Conservation (phyloP, 1,140 invertebrate species). For the Magallana gigas region DNA sequence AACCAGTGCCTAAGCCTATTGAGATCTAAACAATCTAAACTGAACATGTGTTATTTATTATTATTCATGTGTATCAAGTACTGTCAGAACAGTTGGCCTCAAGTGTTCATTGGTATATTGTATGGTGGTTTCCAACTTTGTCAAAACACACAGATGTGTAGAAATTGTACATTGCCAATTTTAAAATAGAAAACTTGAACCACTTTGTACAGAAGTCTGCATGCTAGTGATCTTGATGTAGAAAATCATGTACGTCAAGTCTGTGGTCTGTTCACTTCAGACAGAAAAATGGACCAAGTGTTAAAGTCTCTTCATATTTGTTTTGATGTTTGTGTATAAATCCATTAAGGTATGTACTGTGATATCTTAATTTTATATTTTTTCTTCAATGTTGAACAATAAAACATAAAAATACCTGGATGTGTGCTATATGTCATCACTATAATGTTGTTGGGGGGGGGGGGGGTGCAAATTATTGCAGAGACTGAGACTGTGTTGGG, state of each 20-base stretch:
- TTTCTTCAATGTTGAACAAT: conserved; percentile 19
- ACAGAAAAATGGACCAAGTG: neutral
- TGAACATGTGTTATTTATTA: neutral
- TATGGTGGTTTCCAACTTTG: neutral
- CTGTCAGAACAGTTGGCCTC: neutral
- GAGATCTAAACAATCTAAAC: conserved; percentile 74
- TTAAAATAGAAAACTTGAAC: no score
- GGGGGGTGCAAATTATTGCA: no score
- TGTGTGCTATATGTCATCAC: no score
- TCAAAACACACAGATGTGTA: neutral
- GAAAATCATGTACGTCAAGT: conserved; percentile 8
- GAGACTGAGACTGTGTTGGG: no score
- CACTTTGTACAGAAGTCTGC: no score
- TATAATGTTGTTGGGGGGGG: no score
- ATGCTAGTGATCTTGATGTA: neutral
- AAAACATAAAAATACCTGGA: conserved; percentile 5
- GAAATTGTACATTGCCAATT: no score
- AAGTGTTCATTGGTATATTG: neutral
- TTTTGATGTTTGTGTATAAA: conserved; percentile 22
- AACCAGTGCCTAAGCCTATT: conserved; percentile 79
- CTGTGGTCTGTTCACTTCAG: neutral
- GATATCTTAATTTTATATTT: conserved; percentile 16
- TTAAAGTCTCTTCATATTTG: neutral
- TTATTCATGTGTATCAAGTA: neutral
- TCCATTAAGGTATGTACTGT: conserved; percentile 3